A percentile compares a stretch with the other conserved stretches of the same genome.
These are phyloP conservation scores for Bruchidius siliquastri DNA, from an alignment of 2,888 invertebrate species.

Conservation along the genomic window DNA sequence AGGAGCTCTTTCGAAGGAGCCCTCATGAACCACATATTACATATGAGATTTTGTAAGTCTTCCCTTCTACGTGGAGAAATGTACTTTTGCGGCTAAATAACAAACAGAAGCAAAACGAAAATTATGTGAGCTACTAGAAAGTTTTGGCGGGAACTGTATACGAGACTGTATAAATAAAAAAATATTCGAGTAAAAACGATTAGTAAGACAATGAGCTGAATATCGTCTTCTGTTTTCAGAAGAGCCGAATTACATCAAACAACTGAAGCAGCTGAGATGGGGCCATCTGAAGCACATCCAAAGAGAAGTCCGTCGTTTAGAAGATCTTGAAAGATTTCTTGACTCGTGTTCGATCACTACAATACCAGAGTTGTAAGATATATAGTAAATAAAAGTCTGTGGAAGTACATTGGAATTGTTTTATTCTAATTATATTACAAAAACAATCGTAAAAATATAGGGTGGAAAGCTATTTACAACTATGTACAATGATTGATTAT, in stretches of 20 bases:
- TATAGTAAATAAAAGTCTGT: constrained; percentile 10
- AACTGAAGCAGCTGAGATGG: constrained; percentile 47
- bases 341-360: constrained; percentile 37
- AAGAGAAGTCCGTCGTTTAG: constrained; percentile 45
- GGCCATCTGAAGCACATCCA: constrained; percentile 49
- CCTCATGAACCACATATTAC: too few relatives aligned
- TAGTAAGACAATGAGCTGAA: too few relatives aligned
- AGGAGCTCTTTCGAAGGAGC: too few relatives aligned
- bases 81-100: too few relatives aligned
- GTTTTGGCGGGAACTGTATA: too few relatives aligned
- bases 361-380: constrained; percentile 18
- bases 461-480: constrained; percentile 1
- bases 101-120: too few relatives aligned
- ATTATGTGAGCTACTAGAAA: too few relatives aligned
- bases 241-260: constrained; percentile 40
- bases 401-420: not conserved
- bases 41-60: too few relatives aligned
- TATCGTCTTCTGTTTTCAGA: constrained; percentile 11
- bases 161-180: too few relatives aligned
- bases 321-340: constrained; percentile 46
- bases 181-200: too few relatives aligned
- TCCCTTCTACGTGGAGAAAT: too few relatives aligned
- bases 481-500: not conserved
- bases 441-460: not conserved
- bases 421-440: constrained; percentile 1